Evolutionary conservation across 30 jellyfish, hydroid and myxozoan genomes (phyloP).

Genomic region (Catostylus mosaicus): DNA sequence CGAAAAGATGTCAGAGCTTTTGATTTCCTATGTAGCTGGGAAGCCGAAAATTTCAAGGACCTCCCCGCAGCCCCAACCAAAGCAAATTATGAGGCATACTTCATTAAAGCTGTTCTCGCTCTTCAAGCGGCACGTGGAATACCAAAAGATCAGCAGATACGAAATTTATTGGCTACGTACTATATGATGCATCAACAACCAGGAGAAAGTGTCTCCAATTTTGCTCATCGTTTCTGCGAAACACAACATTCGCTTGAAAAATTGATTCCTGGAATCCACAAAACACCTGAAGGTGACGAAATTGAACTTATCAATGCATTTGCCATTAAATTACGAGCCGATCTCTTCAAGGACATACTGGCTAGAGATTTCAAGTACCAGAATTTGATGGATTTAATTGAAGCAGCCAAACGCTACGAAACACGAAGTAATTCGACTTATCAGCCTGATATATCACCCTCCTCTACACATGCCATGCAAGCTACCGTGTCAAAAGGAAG

Average conservation of each 20-base stretch:
- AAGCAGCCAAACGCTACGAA: not conserved
- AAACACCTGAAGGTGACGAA: too few species aligned
- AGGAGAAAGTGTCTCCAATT: too few species aligned
- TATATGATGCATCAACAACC: slow-evolving; percentile 1
- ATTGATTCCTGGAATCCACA: too few species aligned
- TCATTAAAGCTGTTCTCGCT: not conserved
- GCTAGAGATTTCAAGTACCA: not conserved
- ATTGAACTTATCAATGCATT: too few species aligned
- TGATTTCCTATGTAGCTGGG: slow-evolving; percentile 21
- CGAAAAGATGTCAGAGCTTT: slow-evolving; percentile 51
- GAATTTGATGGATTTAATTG: not conserved
- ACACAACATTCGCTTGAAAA: too few species aligned
- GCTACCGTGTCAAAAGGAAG: not conserved
- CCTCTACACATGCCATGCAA: not conserved
- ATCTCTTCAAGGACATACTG: not conserved
- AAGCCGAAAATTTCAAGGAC: not conserved
- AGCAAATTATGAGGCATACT: not conserved
- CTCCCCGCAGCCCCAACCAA: not conserved
- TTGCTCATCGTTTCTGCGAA: too few species aligned
- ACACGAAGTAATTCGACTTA: not conserved
- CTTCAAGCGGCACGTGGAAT: not conserved
- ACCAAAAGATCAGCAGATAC: slow-evolving; percentile 34
- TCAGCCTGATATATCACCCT: not conserved
- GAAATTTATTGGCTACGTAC: slow-evolving; percentile 20
- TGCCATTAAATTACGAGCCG: too few species aligned